Base-by-base conservation (phyloP, 1,140 invertebrate genomes). In the Antheraea mylitta region DNA sequence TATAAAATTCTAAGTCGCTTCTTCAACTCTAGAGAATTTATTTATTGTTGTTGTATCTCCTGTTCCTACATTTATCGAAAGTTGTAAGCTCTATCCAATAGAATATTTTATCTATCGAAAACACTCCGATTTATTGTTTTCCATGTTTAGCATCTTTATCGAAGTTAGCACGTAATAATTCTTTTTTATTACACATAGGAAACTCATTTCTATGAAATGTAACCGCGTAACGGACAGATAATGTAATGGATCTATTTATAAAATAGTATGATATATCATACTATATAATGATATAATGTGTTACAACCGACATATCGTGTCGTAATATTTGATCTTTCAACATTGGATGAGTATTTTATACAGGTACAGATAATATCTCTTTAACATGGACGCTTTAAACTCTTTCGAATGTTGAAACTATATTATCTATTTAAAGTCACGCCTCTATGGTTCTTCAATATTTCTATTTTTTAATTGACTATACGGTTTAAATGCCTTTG, bases 101-200 rank as follows among this genome's bases (percentile, higher is more conserved):
- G 13, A 53, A 53, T 53, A 53, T 53, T n/a, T 53, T 53, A 53
- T 53, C 13, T 53, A 53, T 53, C 1, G 45, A 53, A 53, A 53
- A 53, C 45, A n/a, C 48, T 62, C 58, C 16, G 18, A 18, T 68
- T 19, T 64, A 64, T 64, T 64, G 67, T 69, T 58, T 69, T 64
- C 22, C 19, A 30, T 64, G 37, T 18, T 19, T 53, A 30, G 22
- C 45, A 22, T 58, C 64, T 69, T 69, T 64, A 64, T 64, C 48
- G 48, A 58, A 19, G 48, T 64, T 64, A 22, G 48, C 62, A 64
- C 62, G 67, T 69, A 22, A 69, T 69, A 58, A 58, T 58, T 69
- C 67, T 64, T 69, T 64, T 67, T 69, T 69, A 62, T 62, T 64
- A 37, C 59, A 48, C 36, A 60, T 38, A 64, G 58, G 45, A 69